phyloP scores from a whole-genome alignment of 30 jellyfish, hydroid and myxozoan genomes.

The Sanderia malayensis region DNA sequence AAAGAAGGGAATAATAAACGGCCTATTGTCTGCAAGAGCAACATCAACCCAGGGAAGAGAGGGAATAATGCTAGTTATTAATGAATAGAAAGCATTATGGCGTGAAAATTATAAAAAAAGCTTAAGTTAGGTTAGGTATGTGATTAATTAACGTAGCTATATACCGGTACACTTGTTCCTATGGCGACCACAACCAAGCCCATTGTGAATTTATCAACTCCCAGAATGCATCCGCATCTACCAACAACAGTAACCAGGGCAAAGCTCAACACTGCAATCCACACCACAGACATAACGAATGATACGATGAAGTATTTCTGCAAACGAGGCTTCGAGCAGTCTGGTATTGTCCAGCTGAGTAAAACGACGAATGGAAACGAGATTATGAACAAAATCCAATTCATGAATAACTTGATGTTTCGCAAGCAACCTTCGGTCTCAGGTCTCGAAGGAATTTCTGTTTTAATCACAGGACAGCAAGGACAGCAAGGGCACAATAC shows the following conservation, averaged over 20 bases:
- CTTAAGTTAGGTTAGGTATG: too few relatives aligned
- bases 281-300: slow-evolving; percentile 80
- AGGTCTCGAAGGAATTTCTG: slow-evolving; percentile 77
- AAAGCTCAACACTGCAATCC: slow-evolving; percentile 93
- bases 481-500: slow-evolving; percentile 78
- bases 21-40: too few relatives aligned
- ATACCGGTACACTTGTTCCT: slow-evolving; percentile 98
- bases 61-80: too few relatives aligned
- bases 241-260: slow-evolving; percentile 99
- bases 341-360: slow-evolving; percentile 96
- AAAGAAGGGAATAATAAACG: too few relatives aligned
- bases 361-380: slow-evolving; percentile 86
- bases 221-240: slow-evolving; percentile 94
- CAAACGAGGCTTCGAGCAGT: slow-evolving; percentile 81
- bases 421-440: slow-evolving; percentile 59
- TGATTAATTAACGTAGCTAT: too few relatives aligned
- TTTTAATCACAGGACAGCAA: slow-evolving; percentile 84
- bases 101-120: too few relatives aligned
- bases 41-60: too few relatives aligned
- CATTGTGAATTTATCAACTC: slow-evolving; percentile 92
- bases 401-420: slow-evolving; percentile 25
- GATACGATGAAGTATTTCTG: slow-evolving; percentile 76
- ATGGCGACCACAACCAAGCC: slow-evolving; percentile 97
- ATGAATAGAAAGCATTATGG: too few relatives aligned
- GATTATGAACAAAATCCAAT: slow-evolving; percentile 82